Evolutionary conservation across 2,888 invertebrate species (phyloP).

Genomic region (Clunio marinus): DNA sequence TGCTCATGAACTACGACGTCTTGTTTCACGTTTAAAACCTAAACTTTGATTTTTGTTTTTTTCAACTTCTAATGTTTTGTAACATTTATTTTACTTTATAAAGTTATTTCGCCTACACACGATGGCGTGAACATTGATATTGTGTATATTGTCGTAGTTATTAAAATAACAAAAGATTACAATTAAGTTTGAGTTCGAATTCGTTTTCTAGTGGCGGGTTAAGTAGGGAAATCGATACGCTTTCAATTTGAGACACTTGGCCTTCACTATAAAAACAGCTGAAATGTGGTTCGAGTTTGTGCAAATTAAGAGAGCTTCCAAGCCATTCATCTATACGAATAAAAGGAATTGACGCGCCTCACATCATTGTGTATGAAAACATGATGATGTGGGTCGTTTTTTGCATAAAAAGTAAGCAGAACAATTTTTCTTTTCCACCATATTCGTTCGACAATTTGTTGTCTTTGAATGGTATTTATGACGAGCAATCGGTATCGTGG

Average conservation of each 20-base stretch:
- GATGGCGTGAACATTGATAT: too few species aligned
- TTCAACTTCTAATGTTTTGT: too few species aligned
- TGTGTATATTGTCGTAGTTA: not conserved
- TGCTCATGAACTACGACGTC: too few species aligned
- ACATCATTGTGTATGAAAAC: not conserved
- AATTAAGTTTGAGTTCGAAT: too few species aligned
- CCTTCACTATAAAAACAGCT: not conserved
- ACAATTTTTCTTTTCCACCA: not conserved
- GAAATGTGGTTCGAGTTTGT: constrained; percentile 5
- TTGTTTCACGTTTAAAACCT: too few species aligned
- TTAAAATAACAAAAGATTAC: not conserved
- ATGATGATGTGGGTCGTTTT: not conserved
- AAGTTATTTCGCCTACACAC: too few species aligned
- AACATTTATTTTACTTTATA: too few species aligned
- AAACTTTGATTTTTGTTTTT: too few species aligned
- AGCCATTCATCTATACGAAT: not conserved
- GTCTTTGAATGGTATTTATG: too few species aligned
- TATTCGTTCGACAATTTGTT: not conserved
- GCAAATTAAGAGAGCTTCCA: not conserved
- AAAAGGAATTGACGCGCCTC: not conserved
- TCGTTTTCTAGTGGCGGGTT: too few species aligned
- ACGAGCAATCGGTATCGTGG: not conserved
- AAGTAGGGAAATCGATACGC: not conserved
- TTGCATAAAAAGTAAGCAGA: not conserved
- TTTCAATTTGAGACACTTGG: not conserved